phyloP scores from a whole-genome alignment of 2,797 vertebrate genomes.

The Peromyscus aztecus region DNA sequence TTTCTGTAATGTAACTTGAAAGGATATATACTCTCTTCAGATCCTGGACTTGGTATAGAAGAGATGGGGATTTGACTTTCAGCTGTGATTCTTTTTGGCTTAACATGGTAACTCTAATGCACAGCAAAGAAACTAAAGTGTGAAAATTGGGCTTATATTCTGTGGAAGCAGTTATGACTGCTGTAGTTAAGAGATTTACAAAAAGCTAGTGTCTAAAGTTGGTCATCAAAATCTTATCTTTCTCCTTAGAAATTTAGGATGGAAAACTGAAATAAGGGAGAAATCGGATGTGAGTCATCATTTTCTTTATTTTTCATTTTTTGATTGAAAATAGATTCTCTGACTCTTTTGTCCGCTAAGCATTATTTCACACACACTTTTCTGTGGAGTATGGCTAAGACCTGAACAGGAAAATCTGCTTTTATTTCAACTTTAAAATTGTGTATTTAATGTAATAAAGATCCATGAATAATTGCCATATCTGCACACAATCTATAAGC shows the following conservation, averaged over 20 bases:
- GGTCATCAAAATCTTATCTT: background rate
- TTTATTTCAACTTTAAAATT: constrained; percentile 16
- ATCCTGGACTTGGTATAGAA: background rate
- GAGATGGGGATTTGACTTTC: background rate
- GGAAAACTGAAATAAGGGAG: background rate
- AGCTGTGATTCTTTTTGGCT: background rate
- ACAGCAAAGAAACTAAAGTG: background rate
- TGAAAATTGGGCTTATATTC: too few relatives aligned
- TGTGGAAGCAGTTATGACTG: background rate
- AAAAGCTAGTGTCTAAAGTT: background rate
- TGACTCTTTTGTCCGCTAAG: background rate
- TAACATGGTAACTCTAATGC: background rate
- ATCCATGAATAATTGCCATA: background rate
- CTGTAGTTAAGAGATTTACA: background rate
- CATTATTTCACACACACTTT: background rate
- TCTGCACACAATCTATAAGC: background rate
- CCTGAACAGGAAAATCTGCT: background rate
- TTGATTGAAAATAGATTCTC: background rate
- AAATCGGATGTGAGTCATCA: background rate
- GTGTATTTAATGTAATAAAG: background rate
- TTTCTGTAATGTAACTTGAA: background rate
- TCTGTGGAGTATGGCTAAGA: background rate
- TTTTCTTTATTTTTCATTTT: background rate
- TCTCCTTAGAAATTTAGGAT: background rate
- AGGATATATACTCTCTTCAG: background rate